Conservation (phyloP, 2,797 vertebrate genomes). For the Dendrocincla fuliginosa region DNA sequence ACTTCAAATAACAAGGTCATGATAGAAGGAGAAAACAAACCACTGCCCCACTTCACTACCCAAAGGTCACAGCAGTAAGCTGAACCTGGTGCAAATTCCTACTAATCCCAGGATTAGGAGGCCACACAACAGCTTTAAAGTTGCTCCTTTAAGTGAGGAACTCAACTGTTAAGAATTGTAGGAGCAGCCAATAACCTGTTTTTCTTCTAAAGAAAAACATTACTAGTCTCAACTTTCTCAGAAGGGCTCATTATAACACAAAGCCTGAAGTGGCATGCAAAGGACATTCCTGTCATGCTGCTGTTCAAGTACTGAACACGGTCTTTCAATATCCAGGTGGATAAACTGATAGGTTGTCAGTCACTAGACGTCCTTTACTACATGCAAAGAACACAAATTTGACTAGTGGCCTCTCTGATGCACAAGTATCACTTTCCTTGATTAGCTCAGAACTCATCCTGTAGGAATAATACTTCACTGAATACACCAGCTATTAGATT, state of each 20-base stretch:
- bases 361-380: neutral
- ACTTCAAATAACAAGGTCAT: neutral
- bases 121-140: neutral
- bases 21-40: neutral
- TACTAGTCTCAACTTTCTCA: neutral
- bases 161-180: neutral
- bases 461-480: neutral
- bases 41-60: neutral
- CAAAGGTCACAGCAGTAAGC: neutral
- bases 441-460: neutral
- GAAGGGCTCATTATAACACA: neutral
- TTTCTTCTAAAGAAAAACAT: neutral
- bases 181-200: neutral
- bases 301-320: neutral
- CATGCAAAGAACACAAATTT: neutral
- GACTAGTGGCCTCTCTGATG: neutral
- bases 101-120: constrained; percentile 15
- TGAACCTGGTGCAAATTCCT: neutral
- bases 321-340: neutral
- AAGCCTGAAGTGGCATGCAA: neutral
- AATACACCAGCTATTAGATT: neutral
- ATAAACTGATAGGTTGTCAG: neutral
- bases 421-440: neutral
- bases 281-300: neutral
- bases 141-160: neutral